Conservation (phyloP, 1,140 invertebrate species). For the Halesus radiatus region DNA sequence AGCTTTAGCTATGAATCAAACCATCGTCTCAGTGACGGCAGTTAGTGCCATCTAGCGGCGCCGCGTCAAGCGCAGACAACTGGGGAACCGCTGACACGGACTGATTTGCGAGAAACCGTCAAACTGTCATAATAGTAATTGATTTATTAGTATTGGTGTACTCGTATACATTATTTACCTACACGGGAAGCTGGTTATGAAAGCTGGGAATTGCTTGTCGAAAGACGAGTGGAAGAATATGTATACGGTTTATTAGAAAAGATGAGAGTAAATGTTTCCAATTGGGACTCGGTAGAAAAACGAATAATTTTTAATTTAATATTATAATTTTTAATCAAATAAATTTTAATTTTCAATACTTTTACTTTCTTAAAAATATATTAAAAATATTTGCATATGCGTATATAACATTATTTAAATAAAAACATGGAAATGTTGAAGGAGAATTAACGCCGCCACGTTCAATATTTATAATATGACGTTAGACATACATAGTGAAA, state of each 20-base stretch:
- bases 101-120: slow-evolving; percentile 29
- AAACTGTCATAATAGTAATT: slow-evolving; percentile 13
- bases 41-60: slow-evolving; percentile 38
- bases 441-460: no score
- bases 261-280: no score
- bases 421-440: no score
- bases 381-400: no score
- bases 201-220: neutral
- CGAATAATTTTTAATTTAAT: no score
- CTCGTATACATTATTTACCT: slow-evolving; percentile 4
- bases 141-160: slow-evolving; percentile 13
- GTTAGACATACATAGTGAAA: no score
- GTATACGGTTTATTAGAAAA: neutral
- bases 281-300: no score
- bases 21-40: slow-evolving; percentile 36
- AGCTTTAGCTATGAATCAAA: slow-evolving; percentile 41
- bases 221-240: neutral
- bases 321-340: no score
- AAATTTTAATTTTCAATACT: no score
- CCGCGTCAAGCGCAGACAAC: slow-evolving; percentile 34
- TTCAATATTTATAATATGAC: no score
- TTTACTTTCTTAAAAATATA: no score
- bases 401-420: no score
- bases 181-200: neutral
- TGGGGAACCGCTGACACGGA: slow-evolving; percentile 17